Base-by-base conservation (phyloP, 2,797 vertebrate genomes). In the Enteromius treurensis region DNA sequence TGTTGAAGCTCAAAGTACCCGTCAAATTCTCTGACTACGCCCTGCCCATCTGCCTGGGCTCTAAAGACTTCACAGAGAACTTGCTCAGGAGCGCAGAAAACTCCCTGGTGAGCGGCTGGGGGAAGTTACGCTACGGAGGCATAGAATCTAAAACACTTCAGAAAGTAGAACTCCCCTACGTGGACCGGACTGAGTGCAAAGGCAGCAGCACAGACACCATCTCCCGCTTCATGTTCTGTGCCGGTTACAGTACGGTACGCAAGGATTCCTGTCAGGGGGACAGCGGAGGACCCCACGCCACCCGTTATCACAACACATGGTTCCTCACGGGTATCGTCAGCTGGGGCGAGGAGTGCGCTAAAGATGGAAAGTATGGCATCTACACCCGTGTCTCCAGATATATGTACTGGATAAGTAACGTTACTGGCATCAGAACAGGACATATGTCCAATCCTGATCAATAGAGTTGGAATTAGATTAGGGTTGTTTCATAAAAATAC, bases 311-410 rank as follows among this genome's bases (percentile, higher is more conserved):
- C 71, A 93, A 92, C 80, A 96, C 94, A 4, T 97, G 93, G 95
- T 99, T 98, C 87, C 93, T 99, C 69, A 99, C 97, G 0, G 98
- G 98, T 19, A 95, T 99, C 51, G 94, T 98, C 82, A 99, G 98
- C 91, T 99, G 98, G 98, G 98, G 98, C 0, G 97, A 99, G 86
- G 95, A 96, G 8, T 99, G 98, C 1, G 98, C 98, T 82, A 88
- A 90, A 77, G 91, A 95, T 0, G 97, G 95, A 1, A 98, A 96
- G 89, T 99, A 96, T 0, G 98, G 98, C 81, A 51, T 99, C 87
- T 99, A 99, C 91, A 99, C 98, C 40, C 94, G 94, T n/a, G 87
- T 99, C 3, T 96, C 97, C 0, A 89, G 84, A n/a, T 99, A 97
- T 32, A 92, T 92, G 84, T 0, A 79, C 9, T 92, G 95, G 95